Evolutionary conservation across 2,113 vertebrate species (phyloP), one percentile per base, ranked within the genome.

Genomic region (Alexandromys fortis): DNA sequence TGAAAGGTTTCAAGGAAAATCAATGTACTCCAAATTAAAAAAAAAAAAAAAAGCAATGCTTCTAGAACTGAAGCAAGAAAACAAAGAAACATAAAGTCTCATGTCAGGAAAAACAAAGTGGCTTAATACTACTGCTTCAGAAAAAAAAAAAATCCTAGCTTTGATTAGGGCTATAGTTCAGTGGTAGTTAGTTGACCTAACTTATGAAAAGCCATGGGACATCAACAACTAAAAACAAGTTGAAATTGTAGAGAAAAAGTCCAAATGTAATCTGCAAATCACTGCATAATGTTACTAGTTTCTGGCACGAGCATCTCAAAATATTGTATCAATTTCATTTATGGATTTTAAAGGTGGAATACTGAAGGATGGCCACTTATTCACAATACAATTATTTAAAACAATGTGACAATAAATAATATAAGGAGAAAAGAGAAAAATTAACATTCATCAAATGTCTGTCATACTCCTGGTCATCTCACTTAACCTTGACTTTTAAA

Each of bases 401-500:
- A 93, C 78, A 55, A 63, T 38, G 77, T 33, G 55, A 49, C 0
- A 89, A 72, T 83, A 95, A 83, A 42, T n/a, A 73, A 78, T 55
- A 35, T 33, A 77, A 95, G 58, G 73, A 85, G 38, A 86, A 86
- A 95, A 68, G 73, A 85, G 61, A 86, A 86, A 86, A 81, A 17
- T 52, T 58, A 89, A 79, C 5, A 7, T 85, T 73, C 89, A 86
- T 63, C n/a, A 55, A 82, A 73, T 75, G 26, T 6, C 30, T 91
- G 22, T 42, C 86, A 73, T 55, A 45, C 5, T 42, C 10, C 86
- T 68, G 76, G 3, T 24, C 68, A 55, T 76, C 33, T 81, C 33
- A 88, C 76, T 94, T 91, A 38, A 75, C 47, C 35, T 94, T 94
- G 16, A 96, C 52, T 17, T 89, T 55, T 58, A 92, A 38, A 22